Evolutionary conservation across 2,888 invertebrate genomes (phyloP), one percentile per base, ranked within the genome.

Genomic region (Andrena haemorrhoa): DNA sequence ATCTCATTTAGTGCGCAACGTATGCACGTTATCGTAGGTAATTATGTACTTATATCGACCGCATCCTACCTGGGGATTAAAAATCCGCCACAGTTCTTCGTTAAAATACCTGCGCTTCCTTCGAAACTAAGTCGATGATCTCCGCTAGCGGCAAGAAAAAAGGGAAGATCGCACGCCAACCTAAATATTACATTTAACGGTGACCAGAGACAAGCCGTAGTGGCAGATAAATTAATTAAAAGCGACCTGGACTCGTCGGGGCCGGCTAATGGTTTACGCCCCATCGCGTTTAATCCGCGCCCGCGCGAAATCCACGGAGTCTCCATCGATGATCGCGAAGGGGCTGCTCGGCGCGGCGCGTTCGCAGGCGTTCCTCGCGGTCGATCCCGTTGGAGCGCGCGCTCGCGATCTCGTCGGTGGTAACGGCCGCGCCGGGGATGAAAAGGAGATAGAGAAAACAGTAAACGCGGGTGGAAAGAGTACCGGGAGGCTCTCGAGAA

Each of bases 401-500:
- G 69, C 61, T 16, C 41, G 41, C 64, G 75, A 79, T 75, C 86
- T 79, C 58, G 77, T 79, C 82, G 80, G 31, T 26, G 74, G 79
- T 75, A 83, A 82, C 66, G 75, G 63, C 26, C 68, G 63, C 35
- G 53, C 23, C 35, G 69, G 12, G 77, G 75, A 60, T 51, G 73
- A 85, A 78, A 75, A 75, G 78, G 65, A 81, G 75, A 79, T 31
- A 72, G 75, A 76, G 81, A 65, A 81, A 86, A 83, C 76, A 56
- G 75, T 85, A 75, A 83, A 83, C 60, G 73, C 63, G 49, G 64
- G 61, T n/a, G 75, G 72, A 60, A 73, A 82, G 83, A 79, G 70
- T 63, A 75, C 26, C 29, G 63, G 66, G 60, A 77, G 87, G 83
- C 90, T 87, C 84, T 86, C 82, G 85, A 85, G 84, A 84, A 85